Evolutionary conservation across 1,140 invertebrate genomes (phyloP), one percentile per base, ranked within the genome.

Genomic region (Drosophila bocki): DNA sequence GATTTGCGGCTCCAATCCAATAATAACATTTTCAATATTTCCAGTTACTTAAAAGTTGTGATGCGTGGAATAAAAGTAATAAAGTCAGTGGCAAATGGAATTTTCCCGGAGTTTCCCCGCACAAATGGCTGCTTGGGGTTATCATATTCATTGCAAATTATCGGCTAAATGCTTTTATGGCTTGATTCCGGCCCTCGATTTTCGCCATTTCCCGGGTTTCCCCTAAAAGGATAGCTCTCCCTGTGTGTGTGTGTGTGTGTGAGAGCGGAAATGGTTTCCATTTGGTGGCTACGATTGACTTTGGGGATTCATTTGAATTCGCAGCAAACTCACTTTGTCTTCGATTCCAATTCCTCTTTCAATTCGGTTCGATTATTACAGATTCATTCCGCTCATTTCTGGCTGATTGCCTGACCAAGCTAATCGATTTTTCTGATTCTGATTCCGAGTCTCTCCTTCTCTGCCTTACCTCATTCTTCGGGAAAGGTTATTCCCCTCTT

Each of bases 81-180:
- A 75, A 42, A 50, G 33, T 54, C 51, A 5, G 12, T 19, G 47
- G 26, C 53, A 37, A 44, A 22, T 65, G 62, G 37, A 51, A 72
- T 77, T 50, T 50, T 50, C 26, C 15, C 7, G 63, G 26, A 44
- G 37, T 77, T 58, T 54, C 56, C 53, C n/a, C 56, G 32, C 47
- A 65, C 67, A 70, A 48, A 47, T 42, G 59, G 61, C 75, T 68
- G 74, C 61, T 67, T 37, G 29, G 50, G 42, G 42, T 74, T 83
- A 68, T 88, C 83, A 84, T 87, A 69, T 87, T 87, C 60, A 88
- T 80, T 77, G 84, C 83, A 68, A 83, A 87, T 87, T 87, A 88
- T 87, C 48, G 60, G 80, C 63, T 80, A 74, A 88, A 78, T 68
- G 82, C 65, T 77, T 88, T 87, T 88, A 87, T 74, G 68, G 74